Conservation (phyloP, 2,113 vertebrate species). For the Tiliqua scincoides region DNA sequence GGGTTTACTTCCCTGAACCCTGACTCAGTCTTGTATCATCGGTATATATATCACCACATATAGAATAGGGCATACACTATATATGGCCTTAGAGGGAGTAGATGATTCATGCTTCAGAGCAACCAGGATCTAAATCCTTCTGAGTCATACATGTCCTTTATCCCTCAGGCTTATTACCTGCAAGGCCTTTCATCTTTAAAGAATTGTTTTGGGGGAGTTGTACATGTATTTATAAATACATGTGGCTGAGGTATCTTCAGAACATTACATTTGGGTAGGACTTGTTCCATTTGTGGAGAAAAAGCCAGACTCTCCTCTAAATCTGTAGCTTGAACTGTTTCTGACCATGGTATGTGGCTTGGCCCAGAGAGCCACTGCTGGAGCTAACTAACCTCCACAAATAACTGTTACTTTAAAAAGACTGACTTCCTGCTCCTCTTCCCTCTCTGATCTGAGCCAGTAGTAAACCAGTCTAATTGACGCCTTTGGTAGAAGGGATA, state of each 20-base stretch:
- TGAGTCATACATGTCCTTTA: neutral
- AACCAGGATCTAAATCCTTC: neutral
- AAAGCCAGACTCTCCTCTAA: neutral
- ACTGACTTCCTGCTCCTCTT: neutral
- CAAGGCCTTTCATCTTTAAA: neutral
- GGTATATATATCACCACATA: neutral
- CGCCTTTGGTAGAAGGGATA: neutral
- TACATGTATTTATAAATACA: neutral
- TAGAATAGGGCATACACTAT: neutral
- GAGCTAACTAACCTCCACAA: neutral
- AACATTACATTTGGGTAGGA: neutral
- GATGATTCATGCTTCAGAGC: constrained; percentile 11
- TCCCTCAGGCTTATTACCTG: neutral
- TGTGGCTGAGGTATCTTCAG: neutral
- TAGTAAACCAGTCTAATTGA: neutral
- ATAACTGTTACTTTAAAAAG: neutral
- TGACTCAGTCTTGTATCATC: neutral
- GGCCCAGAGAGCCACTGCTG: neutral
- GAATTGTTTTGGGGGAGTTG: neutral
- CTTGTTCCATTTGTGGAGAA: neutral
- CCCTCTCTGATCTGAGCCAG: neutral
- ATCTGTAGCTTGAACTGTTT: neutral
- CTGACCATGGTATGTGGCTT: neutral
- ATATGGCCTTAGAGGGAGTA: neutral
- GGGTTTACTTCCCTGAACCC: neutral